Percentiles rank a stretch among this genome's conserved stretches.
These are phyloP conservation scores for Tetramorium bicarinatum DNA, from an alignment of 2,888 invertebrate species.

Conservation along the genomic window DNA sequence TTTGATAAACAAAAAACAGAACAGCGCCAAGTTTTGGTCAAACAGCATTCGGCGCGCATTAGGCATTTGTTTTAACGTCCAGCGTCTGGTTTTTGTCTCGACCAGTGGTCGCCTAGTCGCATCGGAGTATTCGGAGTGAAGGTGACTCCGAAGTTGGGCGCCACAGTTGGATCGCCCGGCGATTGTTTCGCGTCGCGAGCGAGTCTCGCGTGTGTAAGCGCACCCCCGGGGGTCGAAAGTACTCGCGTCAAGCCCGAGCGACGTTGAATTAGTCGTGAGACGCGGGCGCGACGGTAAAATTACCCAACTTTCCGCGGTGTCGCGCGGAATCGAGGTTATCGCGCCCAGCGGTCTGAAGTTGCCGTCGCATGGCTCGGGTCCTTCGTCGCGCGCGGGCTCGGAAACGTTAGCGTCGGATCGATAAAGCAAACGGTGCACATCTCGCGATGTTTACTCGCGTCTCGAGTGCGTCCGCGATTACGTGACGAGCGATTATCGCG, in stretches of 20 bases:
- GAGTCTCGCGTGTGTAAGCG: neutral
- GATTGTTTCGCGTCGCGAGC: neutral
- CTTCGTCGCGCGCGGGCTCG: neutral
- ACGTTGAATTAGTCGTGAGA: neutral
- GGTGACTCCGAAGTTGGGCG: too few species aligned
- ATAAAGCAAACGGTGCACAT: neutral
- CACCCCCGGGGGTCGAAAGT: neutral
- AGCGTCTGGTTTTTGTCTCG: too few species aligned
- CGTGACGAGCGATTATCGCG: slow-evolving; percentile 8
- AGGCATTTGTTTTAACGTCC: too few species aligned
- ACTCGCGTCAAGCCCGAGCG: neutral
- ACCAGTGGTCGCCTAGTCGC: too few species aligned
- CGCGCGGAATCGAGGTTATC: slow-evolving; percentile 18
- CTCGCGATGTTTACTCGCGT: slow-evolving; percentile 16
- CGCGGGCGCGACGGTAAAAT: neutral
- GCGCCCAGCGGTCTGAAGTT: slow-evolving; percentile 9
- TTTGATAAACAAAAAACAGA: too few species aligned
- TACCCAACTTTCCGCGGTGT: slow-evolving; percentile 1
- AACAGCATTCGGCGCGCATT: too few species aligned
- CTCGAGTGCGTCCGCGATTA: neutral
- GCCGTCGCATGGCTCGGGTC: neutral
- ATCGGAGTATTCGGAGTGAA: too few species aligned
- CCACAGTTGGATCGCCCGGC: neutral
- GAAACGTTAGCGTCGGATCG: neutral
- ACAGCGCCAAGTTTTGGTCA: too few species aligned